These are phyloP conservation scores for Melanotaenia nigrans DNA, from an alignment of 2,797 vertebrate genomes.

Conservation along the genomic window DNA sequence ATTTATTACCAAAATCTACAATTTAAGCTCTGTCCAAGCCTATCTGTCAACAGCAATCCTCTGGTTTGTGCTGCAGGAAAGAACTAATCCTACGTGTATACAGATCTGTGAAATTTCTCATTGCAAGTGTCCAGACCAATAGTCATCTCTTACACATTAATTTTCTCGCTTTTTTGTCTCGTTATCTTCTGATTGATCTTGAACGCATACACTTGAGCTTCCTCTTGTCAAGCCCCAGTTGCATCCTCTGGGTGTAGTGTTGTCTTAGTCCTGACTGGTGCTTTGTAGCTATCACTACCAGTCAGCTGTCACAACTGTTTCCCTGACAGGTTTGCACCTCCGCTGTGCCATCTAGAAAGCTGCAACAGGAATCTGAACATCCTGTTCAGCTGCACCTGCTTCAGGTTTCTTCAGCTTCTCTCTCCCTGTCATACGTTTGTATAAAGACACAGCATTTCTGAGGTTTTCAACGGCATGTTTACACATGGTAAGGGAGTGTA, in stretches of 20 bases:
- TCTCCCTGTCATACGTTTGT: background rate
- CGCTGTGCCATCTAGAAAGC: conserved; percentile 36
- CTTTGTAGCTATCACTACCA: conserved; percentile 68
- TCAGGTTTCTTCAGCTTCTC: conserved; percentile 18
- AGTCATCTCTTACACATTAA: conserved; percentile 1
- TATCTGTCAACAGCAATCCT: conserved; percentile 10
- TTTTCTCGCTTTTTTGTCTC: background rate
- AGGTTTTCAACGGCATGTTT: conserved; percentile 14
- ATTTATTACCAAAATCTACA: conserved; percentile 8
- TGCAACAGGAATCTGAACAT: conserved; percentile 40
- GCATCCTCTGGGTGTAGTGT: conserved; percentile 41
- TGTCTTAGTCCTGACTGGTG: conserved; percentile 51
- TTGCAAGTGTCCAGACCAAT: conserved; percentile 2
- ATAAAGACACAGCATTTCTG: background rate
- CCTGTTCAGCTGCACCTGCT: conserved; percentile 19
- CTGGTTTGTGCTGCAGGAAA: background rate
- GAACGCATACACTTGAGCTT: conserved; percentile 49
- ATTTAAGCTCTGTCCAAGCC: conserved; percentile 11
- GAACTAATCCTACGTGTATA: conserved; percentile 15
- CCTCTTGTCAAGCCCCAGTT: conserved; percentile 49
- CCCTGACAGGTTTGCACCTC: conserved; percentile 53
- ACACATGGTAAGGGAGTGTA: background rate
- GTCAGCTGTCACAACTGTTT: conserved; percentile 64
- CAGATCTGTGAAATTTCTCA: conserved; percentile 14
- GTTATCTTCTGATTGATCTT: conserved; percentile 45